phyloP scores from a whole-genome alignment of 2,113 vertebrate species.

The Saccopteryx bilineata region DNA sequence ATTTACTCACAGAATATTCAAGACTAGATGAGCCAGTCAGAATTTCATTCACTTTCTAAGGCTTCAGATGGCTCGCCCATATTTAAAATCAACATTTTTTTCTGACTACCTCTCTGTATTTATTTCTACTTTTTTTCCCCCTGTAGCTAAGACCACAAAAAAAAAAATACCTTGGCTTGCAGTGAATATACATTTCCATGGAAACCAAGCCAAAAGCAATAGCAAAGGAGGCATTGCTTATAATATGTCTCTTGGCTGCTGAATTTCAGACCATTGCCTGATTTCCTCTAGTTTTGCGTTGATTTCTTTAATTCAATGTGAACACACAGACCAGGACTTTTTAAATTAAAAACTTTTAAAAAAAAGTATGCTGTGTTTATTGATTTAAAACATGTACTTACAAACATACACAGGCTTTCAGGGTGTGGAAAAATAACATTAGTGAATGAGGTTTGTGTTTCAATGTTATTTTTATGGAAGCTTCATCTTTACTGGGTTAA shows the following conservation, averaged over 20 bases:
- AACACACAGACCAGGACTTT: slow-evolving; percentile 58
- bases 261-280: slow-evolving; percentile 67
- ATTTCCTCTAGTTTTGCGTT: slow-evolving; percentile 63
- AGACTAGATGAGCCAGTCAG: not conserved
- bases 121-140: slow-evolving; percentile 52
- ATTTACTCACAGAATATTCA: not conserved
- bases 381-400: slow-evolving; percentile 65
- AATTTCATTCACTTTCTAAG: slow-evolving; percentile 50
- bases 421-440: slow-evolving; percentile 51
- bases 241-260: slow-evolving; percentile 61
- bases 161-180: slow-evolving; percentile 57
- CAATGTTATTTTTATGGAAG: slow-evolving; percentile 67
- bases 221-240: slow-evolving; percentile 63
- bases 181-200: slow-evolving; percentile 73
- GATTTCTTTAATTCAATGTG: slow-evolving; percentile 71
- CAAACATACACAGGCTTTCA: slow-evolving; percentile 18
- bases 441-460: slow-evolving; percentile 65
- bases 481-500: slow-evolving; percentile 58
- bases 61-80: not conserved
- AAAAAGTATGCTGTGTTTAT: slow-evolving; percentile 14
- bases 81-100: slow-evolving; percentile 58
- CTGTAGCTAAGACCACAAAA: slow-evolving; percentile 62
- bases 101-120: slow-evolving; percentile 44
- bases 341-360: slow-evolving; percentile 28
- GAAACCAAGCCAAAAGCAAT: slow-evolving; percentile 79